Percentiles rank a stretch among this genome's conserved stretches.
phyloP scores from a whole-genome alignment of 2,113 vertebrate species.

The Benitochromis conjunctus region DNA sequence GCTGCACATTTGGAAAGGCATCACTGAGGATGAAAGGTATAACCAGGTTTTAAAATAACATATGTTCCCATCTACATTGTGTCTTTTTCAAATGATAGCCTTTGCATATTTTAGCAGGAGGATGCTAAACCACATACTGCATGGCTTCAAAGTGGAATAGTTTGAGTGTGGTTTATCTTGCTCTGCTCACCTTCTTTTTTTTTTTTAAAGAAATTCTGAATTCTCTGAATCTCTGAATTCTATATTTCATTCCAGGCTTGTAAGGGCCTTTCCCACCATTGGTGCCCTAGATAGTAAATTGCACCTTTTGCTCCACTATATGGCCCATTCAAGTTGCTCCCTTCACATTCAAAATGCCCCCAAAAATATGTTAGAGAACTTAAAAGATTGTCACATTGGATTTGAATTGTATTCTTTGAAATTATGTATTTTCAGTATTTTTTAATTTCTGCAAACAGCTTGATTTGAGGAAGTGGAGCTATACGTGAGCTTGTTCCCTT shows the following conservation, averaged over 20 bases:
- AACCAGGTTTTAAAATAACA: not conserved
- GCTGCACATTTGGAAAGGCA: not conserved
- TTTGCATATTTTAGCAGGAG: not conserved
- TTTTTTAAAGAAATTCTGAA: not conserved
- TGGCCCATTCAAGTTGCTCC: not conserved
- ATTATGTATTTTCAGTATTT: not conserved
- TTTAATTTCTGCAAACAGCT: not conserved
- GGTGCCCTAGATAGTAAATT: not conserved
- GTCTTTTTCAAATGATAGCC: not conserved
- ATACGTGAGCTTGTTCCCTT: not conserved
- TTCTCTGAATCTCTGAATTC: too few relatives aligned
- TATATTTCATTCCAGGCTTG: too few relatives aligned
- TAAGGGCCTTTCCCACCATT: not conserved
- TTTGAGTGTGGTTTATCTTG: not conserved
- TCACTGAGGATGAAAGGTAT: not conserved
- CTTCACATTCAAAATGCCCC: not conserved
- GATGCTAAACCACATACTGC: not conserved
- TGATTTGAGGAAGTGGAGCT: not conserved
- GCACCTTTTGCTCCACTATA: not conserved
- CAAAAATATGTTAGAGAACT: not conserved
- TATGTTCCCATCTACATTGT: not conserved
- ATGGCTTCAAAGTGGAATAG: not conserved
- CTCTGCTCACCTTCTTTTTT: not conserved
- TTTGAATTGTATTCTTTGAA: not conserved
- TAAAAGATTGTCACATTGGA: not conserved